Conservation (phyloP, 1,140 invertebrate genomes). For the Bursaphelenchus mucronatus region DNA sequence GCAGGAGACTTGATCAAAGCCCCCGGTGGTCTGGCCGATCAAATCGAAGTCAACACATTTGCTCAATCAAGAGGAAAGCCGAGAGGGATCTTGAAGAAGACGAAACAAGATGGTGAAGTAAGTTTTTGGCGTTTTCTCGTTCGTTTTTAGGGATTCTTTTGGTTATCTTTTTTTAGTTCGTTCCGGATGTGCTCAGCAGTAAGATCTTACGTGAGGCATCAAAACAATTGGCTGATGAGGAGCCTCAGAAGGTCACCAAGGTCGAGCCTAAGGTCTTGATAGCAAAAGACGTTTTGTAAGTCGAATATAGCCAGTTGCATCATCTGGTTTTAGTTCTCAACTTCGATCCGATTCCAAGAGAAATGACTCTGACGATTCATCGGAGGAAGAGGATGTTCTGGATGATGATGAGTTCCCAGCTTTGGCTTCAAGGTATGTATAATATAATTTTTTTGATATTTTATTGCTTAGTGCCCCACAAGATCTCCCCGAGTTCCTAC, state of each 20-base stretch:
- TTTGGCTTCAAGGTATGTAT: no score
- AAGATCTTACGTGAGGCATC: conserved; percentile 48
- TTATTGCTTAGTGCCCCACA: no score
- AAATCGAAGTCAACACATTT: conserved; percentile 40
- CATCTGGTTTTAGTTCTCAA: not conserved
- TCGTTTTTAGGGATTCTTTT: not conserved
- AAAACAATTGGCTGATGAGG: conserved; percentile 46
- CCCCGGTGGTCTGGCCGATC: conserved; percentile 39
- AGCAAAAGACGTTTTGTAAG: conserved; percentile 3
- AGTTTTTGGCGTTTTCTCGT: conserved; percentile 8
- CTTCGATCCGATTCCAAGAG: not conserved
- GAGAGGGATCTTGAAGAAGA: conserved; percentile 27
- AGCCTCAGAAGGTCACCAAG: conserved; percentile 19
- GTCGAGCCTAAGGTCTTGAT: not conserved
- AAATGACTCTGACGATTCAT: conserved; percentile 18
- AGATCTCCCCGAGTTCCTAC: no score
- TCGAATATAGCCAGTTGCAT: not conserved
- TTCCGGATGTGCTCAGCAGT: conserved; percentile 39
- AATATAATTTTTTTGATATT: no score
- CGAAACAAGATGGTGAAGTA: conserved; percentile 33
- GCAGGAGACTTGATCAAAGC: conserved; percentile 37
- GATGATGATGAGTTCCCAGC: conserved; percentile 10
- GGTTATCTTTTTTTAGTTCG: conserved; percentile 30
- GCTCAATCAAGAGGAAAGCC: conserved; percentile 31
- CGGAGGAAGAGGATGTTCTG: conserved; percentile 29